These are phyloP conservation scores for Chloroclystis v-ata DNA, from an alignment of 2,888 invertebrate genomes.

Conservation along the genomic window DNA sequence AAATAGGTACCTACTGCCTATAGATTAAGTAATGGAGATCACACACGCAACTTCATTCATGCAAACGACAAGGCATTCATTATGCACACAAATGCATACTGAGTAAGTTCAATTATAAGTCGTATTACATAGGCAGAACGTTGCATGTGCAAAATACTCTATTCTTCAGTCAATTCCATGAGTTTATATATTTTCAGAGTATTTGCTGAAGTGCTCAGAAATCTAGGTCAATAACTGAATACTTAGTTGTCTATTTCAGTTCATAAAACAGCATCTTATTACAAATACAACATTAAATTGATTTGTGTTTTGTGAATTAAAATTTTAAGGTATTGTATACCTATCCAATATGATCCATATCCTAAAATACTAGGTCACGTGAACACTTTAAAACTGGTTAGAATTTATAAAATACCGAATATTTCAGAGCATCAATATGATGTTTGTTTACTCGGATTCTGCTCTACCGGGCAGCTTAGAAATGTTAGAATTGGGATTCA, in stretches of 20 bases:
- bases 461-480: not conserved
- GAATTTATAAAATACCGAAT: too few relatives aligned
- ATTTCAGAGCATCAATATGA: too few relatives aligned
- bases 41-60: not conserved
- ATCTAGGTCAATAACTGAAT: constrained; percentile 26
- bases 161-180: not conserved
- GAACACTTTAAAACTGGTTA: too few relatives aligned
- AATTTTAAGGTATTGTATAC: too few relatives aligned
- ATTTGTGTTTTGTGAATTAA: too few relatives aligned
- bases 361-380: too few relatives aligned
- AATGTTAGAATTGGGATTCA: not conserved
- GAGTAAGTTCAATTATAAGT: not conserved
- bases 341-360: too few relatives aligned
- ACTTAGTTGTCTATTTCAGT: not conserved
- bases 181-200: constrained; percentile 20
- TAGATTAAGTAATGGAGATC: too few relatives aligned
- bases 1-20: too few relatives aligned
- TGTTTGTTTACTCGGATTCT: not conserved
- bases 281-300: too few relatives aligned
- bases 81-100: not conserved
- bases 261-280: not conserved
- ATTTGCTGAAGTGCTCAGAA: constrained; percentile 13
- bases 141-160: too few relatives aligned
- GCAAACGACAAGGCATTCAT: not conserved
- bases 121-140: constrained; percentile 9